phyloP scores from a whole-genome alignment of 2,888 invertebrate species.

The Latheticus oryzae region DNA sequence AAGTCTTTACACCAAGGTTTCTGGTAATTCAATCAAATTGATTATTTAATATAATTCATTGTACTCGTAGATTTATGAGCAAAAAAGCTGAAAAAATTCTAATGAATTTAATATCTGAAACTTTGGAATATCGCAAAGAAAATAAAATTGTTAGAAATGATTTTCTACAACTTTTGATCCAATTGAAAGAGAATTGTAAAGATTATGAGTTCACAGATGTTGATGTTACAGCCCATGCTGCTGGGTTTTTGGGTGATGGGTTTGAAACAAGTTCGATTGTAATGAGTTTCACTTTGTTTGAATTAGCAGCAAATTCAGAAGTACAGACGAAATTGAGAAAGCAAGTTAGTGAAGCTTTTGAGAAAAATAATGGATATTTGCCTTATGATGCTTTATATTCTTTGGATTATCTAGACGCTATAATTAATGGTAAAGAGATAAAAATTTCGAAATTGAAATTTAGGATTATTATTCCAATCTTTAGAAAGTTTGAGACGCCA shows the following conservation, averaged over 20 bases:
- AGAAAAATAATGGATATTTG: conserved; percentile 56
- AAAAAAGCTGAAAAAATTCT: conserved; percentile 38
- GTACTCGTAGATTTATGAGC: conserved; percentile 39
- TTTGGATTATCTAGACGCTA: conserved; percentile 66
- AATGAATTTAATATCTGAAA: conserved; percentile 52
- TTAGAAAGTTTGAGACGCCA: conserved; percentile 49
- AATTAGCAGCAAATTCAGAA: conserved; percentile 62
- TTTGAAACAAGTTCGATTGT: conserved; percentile 66
- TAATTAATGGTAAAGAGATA: conserved; percentile 55
- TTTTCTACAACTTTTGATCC: conserved; percentile 59
- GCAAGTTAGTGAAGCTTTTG: conserved; percentile 59
- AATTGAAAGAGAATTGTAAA: conserved; percentile 48
- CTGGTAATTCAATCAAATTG: background rate
- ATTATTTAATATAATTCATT: conserved; percentile 10
- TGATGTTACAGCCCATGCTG: conserved; percentile 68
- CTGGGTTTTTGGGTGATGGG: conserved; percentile 68
- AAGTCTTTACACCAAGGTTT: background rate
- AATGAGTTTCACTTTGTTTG: conserved; percentile 61
- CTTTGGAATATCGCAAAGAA: conserved; percentile 60
- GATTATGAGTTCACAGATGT: conserved; percentile 59
- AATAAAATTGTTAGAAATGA: conserved; percentile 63
- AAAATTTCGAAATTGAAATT: background rate
- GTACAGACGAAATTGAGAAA: conserved; percentile 63
- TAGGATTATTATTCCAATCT: conserved; percentile 2
- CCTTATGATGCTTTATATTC: conserved; percentile 64